These are phyloP conservation scores for Latheticus oryzae DNA, from an alignment of 2,888 invertebrate species.

Conservation along the genomic window DNA sequence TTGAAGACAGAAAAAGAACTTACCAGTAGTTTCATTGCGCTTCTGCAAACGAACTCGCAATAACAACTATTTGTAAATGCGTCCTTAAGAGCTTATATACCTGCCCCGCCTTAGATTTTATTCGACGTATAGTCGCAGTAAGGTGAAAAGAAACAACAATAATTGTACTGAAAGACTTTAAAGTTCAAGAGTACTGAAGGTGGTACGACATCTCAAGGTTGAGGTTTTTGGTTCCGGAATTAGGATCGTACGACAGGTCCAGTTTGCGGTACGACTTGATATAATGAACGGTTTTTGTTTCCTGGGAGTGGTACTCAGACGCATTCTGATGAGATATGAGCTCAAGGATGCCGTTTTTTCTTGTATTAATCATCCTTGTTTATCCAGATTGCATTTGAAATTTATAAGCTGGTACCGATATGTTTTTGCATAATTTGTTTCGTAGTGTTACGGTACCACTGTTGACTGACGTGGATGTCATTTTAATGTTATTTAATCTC, in stretches of 20 bases:
- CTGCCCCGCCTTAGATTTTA: constrained; percentile 42
- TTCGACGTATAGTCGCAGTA: constrained; percentile 5
- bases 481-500: too few relatives aligned
- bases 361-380: constrained; percentile 5
- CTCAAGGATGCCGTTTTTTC: constrained; percentile 19
- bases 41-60: constrained; percentile 50
- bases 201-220: constrained; percentile 31
- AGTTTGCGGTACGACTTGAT: constrained; percentile 14
- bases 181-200: constrained; percentile 24
- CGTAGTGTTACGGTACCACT: background rate
- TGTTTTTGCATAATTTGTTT: background rate
- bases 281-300: constrained; percentile 18
- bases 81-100: constrained; percentile 50
- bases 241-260: constrained; percentile 12
- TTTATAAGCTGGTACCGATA: constrained; percentile 3
- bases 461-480: too few relatives aligned
- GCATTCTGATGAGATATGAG: constrained; percentile 30
- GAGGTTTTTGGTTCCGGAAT: constrained; percentile 34
- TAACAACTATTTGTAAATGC: constrained; percentile 46
- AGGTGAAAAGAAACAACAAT: constrained; percentile 24
- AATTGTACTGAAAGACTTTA: constrained; percentile 20
- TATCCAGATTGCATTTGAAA: constrained; percentile 1
- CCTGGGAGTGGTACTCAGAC: constrained; percentile 35
- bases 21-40: constrained; percentile 52
- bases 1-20: too few relatives aligned